Evolutionary conservation across 2,113 vertebrate species (phyloP).

Genomic region (Corythornis madagascariensis): DNA sequence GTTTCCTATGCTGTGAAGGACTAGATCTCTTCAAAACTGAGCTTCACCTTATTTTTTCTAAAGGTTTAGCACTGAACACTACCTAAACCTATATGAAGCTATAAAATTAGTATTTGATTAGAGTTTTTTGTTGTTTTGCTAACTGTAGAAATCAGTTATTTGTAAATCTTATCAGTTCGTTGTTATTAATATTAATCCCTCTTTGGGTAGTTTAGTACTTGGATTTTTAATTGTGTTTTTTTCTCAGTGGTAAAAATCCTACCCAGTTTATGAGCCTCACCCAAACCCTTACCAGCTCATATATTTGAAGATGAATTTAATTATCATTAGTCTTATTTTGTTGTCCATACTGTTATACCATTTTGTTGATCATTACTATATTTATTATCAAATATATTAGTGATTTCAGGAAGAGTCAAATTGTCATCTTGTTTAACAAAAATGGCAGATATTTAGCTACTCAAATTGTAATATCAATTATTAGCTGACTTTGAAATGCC

Average conservation of each 20-base stretch:
- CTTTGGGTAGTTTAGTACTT: accelerated
- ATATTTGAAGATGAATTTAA: not conserved
- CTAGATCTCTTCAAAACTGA: not conserved
- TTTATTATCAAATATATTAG: not conserved
- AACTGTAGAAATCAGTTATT: not conserved
- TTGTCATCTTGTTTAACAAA: not conserved
- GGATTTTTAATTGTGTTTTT: not conserved
- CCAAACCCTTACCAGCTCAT: not conserved
- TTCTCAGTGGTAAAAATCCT: not conserved
- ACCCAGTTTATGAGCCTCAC: not conserved
- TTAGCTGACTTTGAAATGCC: not conserved
- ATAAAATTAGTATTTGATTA: not conserved
- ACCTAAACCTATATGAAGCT: not conserved
- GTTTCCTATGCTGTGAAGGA: not conserved
- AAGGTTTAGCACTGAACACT: not conserved
- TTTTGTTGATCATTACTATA: not conserved
- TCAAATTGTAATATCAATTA: not conserved
- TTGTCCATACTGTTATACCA: not conserved
- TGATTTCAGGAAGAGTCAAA: not conserved
- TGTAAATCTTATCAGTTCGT: not conserved
- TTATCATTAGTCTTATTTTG: not conserved
- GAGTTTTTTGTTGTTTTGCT: not conserved
- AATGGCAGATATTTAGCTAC: not conserved
- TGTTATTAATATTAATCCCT: not conserved
- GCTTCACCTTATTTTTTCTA: not conserved